Percentiles rank a stretch among this genome's conserved stretches.
phyloP scores from a whole-genome alignment of 2,797 vertebrate species.

The Galaxias olidus region DNA sequence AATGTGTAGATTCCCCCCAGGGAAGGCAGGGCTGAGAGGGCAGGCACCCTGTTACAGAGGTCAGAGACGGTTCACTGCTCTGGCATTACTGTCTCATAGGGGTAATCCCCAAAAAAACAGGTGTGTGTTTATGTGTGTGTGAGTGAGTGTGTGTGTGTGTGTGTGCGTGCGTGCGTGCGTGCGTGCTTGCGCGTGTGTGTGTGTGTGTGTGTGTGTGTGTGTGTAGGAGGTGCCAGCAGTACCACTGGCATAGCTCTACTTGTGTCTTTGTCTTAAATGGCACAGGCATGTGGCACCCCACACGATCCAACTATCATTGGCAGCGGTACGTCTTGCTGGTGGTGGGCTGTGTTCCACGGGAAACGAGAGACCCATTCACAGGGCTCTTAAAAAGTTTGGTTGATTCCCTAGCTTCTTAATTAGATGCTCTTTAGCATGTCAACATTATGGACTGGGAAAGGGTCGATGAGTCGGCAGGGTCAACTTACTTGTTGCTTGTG shows the following conservation, averaged over 20 bases:
- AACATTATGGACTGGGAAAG: background rate
- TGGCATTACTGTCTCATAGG: background rate
- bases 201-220: background rate
- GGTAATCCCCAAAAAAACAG: constrained; percentile 1
- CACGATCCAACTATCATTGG: constrained; percentile 3
- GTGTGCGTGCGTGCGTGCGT: background rate
- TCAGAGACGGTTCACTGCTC: background rate
- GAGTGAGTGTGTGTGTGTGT: background rate
- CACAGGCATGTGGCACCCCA: background rate
- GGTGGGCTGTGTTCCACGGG: background rate
- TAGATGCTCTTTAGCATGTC: background rate
- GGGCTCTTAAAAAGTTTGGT: background rate
- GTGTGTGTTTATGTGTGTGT: background rate
- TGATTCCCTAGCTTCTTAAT: constrained; percentile 1
- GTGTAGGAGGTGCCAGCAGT: background rate
- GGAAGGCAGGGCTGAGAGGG: background rate
- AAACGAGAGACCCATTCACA: background rate
- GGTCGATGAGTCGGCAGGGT: background rate
- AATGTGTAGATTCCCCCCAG: constrained; percentile 22
- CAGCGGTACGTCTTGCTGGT: background rate
- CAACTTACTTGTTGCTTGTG: background rate
- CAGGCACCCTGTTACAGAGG: no score
- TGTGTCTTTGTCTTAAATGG: background rate
- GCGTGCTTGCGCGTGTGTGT: background rate
- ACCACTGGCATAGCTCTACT: background rate